phyloP scores from a whole-genome alignment of 2,797 vertebrate genomes.

The Remorina albescens region DNA sequence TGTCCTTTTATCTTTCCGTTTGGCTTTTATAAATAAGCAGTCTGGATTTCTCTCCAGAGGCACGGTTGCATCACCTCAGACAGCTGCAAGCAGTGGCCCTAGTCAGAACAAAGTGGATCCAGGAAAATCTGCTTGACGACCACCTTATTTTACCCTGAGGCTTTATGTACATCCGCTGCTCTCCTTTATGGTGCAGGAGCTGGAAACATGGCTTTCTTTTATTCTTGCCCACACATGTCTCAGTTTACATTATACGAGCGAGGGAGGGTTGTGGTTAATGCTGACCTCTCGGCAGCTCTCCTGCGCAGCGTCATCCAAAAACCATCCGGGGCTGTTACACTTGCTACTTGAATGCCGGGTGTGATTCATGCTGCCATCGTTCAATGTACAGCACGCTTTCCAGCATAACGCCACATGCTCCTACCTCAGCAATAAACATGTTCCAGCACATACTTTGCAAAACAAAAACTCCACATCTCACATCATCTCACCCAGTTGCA shows the following conservation, averaged over 20 bases:
- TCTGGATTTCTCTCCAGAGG: slow-evolving; percentile 63
- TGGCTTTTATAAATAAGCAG: slow-evolving; percentile 73
- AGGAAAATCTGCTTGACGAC: slow-evolving; percentile 54
- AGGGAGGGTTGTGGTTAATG: slow-evolving; percentile 7
- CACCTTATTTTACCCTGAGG: slow-evolving; percentile 1
- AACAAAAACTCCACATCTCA: slow-evolving; percentile 22
- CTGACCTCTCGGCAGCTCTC: slow-evolving; percentile 6
- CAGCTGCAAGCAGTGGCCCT: slow-evolving; percentile 59
- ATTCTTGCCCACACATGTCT: slow-evolving; percentile 22
- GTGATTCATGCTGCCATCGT: background rate
- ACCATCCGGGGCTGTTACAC: slow-evolving; percentile 20
- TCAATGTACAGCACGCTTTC: background rate
- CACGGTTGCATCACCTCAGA: slow-evolving; percentile 72
- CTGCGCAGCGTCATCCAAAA: slow-evolving; percentile 11
- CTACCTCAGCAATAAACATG: background rate
- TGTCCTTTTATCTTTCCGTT: slow-evolving; percentile 80
- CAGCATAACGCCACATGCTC: background rate
- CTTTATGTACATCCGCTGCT: slow-evolving; percentile 1
- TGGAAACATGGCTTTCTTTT: slow-evolving; percentile 25
- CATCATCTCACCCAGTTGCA: slow-evolving; percentile 13
- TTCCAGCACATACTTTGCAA: background rate
- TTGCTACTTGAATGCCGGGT: slow-evolving; percentile 10
- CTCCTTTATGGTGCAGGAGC: slow-evolving; percentile 6
- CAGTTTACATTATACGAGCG: slow-evolving; percentile 31
- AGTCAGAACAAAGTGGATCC: slow-evolving; percentile 63